phyloP scores from a whole-genome alignment of 2,797 vertebrate species.

The Adrianichthys oophorus region DNA sequence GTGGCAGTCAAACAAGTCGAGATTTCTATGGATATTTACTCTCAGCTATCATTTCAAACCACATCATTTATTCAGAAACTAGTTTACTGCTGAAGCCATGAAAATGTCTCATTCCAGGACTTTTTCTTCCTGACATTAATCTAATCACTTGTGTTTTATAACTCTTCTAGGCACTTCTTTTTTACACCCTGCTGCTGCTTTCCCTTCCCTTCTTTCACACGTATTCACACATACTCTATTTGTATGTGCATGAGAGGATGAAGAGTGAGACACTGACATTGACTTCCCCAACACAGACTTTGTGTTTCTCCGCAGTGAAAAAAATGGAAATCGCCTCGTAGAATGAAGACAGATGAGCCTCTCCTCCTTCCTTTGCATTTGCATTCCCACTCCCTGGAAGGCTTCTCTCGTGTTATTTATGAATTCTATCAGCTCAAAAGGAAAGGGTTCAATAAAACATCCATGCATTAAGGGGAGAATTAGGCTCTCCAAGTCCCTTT shows the following conservation, averaged over 20 bases:
- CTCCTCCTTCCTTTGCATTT: conserved; percentile 5
- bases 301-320: background rate
- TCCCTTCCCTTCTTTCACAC: background rate
- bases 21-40: too few species aligned
- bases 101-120: too few species aligned
- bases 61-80: too few species aligned
- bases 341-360: conserved; percentile 20
- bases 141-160: too few species aligned
- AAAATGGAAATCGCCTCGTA: background rate
- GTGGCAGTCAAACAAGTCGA: too few species aligned
- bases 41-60: too few species aligned
- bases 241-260: background rate
- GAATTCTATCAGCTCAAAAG: conserved; percentile 21
- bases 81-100: too few species aligned
- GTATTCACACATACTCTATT: background rate
- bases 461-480: conserved; percentile 45
- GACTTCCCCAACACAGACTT: conserved; percentile 6
- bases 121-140: too few species aligned
- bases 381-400: background rate
- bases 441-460: conserved; percentile 38
- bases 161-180: too few species aligned
- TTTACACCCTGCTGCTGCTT: too few species aligned
- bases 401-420: conserved; percentile 18
- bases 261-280: background rate
- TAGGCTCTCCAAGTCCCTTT: conserved; percentile 25